Conservation (phyloP, 2,797 vertebrate species). For the Pseudochirops cupreus region DNA sequence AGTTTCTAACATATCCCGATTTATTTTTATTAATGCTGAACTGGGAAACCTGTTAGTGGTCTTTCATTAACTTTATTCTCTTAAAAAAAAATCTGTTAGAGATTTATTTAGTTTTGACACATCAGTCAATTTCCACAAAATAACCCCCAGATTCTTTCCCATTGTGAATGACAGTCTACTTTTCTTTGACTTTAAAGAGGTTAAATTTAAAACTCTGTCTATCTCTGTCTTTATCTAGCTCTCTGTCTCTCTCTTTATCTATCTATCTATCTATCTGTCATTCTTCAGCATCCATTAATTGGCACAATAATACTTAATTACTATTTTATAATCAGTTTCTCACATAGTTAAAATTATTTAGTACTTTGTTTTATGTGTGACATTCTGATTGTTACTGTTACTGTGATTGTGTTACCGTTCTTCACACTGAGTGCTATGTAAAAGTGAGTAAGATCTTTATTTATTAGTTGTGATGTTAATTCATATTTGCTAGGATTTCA, state of each 20-base stretch:
- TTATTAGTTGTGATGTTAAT: background rate
- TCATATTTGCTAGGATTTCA: constrained; percentile 15
- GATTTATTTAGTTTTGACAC: background rate
- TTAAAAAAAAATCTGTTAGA: background rate
- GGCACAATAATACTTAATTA: background rate
- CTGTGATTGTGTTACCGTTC: background rate
- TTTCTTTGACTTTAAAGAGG: background rate
- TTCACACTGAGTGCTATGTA: background rate
- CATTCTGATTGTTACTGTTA: background rate
- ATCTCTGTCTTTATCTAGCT: too few species aligned
- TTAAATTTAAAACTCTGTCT: background rate
- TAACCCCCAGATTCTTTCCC: background rate
- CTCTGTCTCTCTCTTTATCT: too few species aligned
- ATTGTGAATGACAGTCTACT: background rate
- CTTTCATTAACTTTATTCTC: background rate
- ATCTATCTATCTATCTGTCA: too few species aligned
- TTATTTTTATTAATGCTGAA: background rate
- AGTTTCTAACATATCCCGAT: background rate
- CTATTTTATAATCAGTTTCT: background rate
- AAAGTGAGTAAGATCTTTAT: background rate
- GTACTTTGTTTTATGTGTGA: background rate
- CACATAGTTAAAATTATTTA: background rate
- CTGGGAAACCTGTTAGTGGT: background rate
- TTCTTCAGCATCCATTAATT: too few species aligned
- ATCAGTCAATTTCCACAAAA: background rate